Conservation (phyloP, 2,113 vertebrate genomes). For the Siniperca knerii region DNA sequence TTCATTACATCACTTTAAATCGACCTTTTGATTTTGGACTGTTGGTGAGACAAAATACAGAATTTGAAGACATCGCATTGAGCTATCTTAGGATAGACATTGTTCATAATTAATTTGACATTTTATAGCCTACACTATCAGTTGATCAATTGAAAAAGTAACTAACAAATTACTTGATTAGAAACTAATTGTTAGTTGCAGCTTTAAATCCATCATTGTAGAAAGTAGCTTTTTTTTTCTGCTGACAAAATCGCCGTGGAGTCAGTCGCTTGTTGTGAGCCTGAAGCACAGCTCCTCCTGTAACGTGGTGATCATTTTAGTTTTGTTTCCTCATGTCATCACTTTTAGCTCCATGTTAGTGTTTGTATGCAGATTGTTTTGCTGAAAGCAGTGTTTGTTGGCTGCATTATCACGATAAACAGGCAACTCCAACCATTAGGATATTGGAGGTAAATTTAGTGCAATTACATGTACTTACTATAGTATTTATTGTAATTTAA, state of each 20-base stretch:
- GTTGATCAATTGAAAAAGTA: neutral
- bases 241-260: neutral
- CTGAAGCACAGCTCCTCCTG: neutral
- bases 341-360: neutral
- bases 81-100: neutral
- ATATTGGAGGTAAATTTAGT: neutral
- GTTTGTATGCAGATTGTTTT: neutral
- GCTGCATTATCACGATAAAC: neutral
- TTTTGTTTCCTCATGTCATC: neutral
- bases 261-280: neutral
- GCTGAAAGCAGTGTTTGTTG: conserved; percentile 2
- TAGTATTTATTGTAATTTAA: conserved; percentile 13
- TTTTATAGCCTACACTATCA: neutral
- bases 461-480: neutral
- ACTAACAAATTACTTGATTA: neutral
- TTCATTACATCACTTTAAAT: no score
- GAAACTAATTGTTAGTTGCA: neutral
- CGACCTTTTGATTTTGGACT: neutral
- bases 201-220: neutral
- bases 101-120: neutral
- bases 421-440: neutral
- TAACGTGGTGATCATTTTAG: conserved; percentile 3
- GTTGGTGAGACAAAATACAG: neutral
- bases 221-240: neutral
- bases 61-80: neutral